Evolutionary conservation across 2,797 vertebrate species (phyloP).

Genomic region (Pyrocephalus nanus): DNA sequence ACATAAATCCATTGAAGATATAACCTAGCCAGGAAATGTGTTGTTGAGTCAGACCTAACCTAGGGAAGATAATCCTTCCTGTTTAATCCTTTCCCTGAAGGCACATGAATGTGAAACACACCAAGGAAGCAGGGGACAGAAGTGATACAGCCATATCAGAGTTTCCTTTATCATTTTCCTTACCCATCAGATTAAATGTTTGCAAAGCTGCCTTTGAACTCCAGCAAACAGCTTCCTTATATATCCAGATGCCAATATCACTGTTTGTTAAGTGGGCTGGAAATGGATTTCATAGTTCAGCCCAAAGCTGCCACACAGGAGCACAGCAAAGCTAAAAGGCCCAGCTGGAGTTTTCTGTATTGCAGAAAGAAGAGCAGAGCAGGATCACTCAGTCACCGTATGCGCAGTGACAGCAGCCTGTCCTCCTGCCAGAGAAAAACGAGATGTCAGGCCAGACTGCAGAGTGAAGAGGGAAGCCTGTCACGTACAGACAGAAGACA

Average conservation of each 20-base stretch:
- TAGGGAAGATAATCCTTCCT: background rate
- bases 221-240: background rate
- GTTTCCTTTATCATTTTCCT: background rate
- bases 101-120: background rate
- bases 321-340: background rate
- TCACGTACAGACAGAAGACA: background rate
- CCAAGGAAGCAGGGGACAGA: background rate
- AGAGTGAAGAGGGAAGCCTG: background rate
- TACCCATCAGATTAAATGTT: background rate
- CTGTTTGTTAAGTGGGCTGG: background rate
- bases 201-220: background rate
- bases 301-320: background rate
- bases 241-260: background rate
- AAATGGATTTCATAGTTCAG: background rate
- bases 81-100: background rate
- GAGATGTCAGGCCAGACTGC: background rate
- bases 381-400: background rate
- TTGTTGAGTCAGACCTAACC: background rate
- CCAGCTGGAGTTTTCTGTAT: background rate
- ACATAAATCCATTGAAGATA: background rate
- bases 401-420: background rate
- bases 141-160: background rate
- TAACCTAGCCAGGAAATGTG: background rate
- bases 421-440: background rate
- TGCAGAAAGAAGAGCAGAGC: background rate